Evolutionary conservation across 2,797 vertebrate species (phyloP).

Genomic region (Staurois parvus): DNA sequence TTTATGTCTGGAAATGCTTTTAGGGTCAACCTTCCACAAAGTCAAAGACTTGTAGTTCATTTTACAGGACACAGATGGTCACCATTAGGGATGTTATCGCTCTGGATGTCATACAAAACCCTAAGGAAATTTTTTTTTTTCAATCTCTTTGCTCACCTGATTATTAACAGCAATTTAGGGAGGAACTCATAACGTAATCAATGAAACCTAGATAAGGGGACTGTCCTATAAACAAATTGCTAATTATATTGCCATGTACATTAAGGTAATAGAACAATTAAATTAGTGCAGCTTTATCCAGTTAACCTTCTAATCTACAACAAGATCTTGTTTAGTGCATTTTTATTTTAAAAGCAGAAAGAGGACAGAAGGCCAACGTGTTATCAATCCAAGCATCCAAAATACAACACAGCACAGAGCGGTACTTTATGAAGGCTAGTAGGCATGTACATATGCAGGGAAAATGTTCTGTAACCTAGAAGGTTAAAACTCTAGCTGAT

Average conservation of each 20-base stretch:
- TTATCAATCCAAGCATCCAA: not conserved
- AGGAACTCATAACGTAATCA: slow-evolving; percentile 1
- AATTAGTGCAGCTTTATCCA: not conserved
- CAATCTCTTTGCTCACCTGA: not conserved
- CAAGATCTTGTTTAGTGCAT: slow-evolving; percentile 2
- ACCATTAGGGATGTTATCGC: not conserved
- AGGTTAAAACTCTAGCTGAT: no score
- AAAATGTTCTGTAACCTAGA: no score
- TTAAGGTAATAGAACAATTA: not conserved
- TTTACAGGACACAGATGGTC: not conserved
- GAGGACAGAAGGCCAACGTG: not conserved
- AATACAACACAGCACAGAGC: not conserved
- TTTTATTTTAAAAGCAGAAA: slow-evolving; percentile 6
- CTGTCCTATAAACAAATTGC: not conserved
- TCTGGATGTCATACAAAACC: not conserved
- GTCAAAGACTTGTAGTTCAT: not conserved
- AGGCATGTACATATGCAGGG: not conserved
- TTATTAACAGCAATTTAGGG: not conserved
- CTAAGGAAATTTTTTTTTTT: not conserved
- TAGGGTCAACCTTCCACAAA: not conserved
- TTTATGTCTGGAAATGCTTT: not conserved
- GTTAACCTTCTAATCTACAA: slow-evolving; percentile 3
- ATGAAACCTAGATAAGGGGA: not conserved
- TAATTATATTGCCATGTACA: not conserved
- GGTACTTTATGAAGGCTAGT: not conserved